Base-by-base conservation (phyloP, 2,113 vertebrate species). In the Lates calcarifer region DNA sequence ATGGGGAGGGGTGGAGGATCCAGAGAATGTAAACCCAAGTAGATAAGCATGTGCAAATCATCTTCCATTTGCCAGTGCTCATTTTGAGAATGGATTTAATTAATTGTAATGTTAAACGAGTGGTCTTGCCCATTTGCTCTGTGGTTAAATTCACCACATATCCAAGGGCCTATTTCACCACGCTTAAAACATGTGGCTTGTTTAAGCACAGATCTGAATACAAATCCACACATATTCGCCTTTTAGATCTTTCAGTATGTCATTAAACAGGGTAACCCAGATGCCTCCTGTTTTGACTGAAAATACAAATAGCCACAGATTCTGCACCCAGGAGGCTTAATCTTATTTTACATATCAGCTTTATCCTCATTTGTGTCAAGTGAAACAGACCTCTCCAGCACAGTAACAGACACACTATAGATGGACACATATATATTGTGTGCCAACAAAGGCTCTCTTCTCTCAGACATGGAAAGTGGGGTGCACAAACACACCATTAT, bases 11-110 rank as follows among this genome's bases (percentile, higher is more conserved):
- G 22, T 28, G 45, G 57, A 64, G 74, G 73, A 56, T 73, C 81
- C 76, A 35, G 85, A 86, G 90, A 90, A 77, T 88, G 91, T 87
- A 90, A 93, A 89, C 90, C 89, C 88, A 49, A 87, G 79, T 28
- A 94, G 94, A 95, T 94, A 94, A 95, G 92, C 93, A 83, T 84
- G 91, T 91, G 92, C 90, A 93, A 95, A 94, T 93, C 90, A 92
- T 93, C 92, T 93, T 93, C 91, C 92, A 91, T 94, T 94, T 88
- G 88, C 90, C 89, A 85, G 79, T 81, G 77, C 91, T 94, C 90
- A 87, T 93, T 94, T 92, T 87, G 79, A 93, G 93, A 93, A 90
- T 92, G 90, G 88, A 91, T 94, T 94, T 93, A 93, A 94, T 95
- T 95, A 93, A 94, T 94, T 93, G 93, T 92, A 94, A 92, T 93